Conservation (phyloP, 2,113 vertebrate genomes). For the Haliaeetus leucogaster region DNA sequence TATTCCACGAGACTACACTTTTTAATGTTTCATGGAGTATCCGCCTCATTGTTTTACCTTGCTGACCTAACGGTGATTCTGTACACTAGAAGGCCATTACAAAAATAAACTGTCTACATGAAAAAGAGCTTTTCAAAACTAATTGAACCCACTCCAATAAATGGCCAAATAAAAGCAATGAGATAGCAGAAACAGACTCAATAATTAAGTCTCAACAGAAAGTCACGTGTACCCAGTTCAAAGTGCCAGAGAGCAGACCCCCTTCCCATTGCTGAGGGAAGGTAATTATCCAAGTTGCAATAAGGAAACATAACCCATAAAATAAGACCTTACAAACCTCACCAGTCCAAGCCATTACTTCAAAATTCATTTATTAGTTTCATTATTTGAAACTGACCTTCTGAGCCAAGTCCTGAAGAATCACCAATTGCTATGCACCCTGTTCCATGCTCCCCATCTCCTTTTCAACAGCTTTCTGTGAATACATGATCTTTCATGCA, state of each 20-base stretch:
- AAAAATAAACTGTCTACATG: not conserved
- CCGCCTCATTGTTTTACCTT: not conserved
- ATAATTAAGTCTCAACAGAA: not conserved
- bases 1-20: not conserved
- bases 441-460: not conserved
- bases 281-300: not conserved
- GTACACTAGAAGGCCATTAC: not conserved
- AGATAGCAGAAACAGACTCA: not conserved
- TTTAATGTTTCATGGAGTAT: not conserved
- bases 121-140: not conserved
- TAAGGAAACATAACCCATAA: not conserved
- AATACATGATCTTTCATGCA: not conserved
- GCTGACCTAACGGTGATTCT: not conserved
- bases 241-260: not conserved
- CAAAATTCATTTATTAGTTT: not conserved
- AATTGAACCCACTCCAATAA: not conserved
- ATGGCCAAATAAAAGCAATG: not conserved
- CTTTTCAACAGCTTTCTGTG: not conserved
- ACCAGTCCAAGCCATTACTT: not conserved
- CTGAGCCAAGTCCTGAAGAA: not conserved
- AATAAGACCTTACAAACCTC: not conserved
- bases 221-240: not conserved
- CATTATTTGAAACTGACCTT: not conserved
- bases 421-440: rapidly evolving
- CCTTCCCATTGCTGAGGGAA: not conserved